Conservation (phyloP, 2,113 vertebrate genomes). For the Oryctolagus cuniculus region DNA sequence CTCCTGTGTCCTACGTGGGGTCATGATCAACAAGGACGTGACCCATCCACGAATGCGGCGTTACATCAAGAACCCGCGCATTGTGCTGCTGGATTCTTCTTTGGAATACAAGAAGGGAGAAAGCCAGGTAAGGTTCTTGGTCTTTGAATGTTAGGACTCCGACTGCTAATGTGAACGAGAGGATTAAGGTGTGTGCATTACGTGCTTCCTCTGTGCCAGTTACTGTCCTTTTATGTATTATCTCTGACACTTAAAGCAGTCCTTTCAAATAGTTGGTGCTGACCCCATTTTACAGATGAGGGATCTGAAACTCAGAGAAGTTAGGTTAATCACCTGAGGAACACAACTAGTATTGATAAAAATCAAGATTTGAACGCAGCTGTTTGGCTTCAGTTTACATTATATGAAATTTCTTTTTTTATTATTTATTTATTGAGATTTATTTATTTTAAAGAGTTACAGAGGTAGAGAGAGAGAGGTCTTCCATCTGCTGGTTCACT, state of each 20-base stretch:
- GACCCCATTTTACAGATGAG: not conserved
- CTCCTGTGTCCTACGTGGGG: constrained; percentile 93
- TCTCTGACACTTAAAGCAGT: not conserved
- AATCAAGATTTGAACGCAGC: not conserved
- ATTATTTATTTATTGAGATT: no score
- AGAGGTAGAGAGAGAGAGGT: no score
- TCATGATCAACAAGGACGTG: constrained; percentile 98
- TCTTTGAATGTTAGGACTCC: not conserved
- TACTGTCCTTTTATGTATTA: not conserved
- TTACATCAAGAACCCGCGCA: constrained; percentile 94
- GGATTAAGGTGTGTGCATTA: not conserved
- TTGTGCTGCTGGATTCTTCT: constrained; percentile 95
- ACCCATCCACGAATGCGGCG: constrained; percentile 96
- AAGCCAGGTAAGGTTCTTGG: constrained; percentile 92
- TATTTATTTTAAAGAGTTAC: no score
- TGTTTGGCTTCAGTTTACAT: not conserved
- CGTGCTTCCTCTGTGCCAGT: not conserved
- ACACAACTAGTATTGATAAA: not conserved
- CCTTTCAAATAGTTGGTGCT: not conserved
- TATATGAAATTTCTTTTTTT: no score
- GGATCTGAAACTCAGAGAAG: not conserved
- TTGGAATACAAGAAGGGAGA: constrained; percentile 99
- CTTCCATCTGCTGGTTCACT: no score
- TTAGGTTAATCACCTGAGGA: not conserved
- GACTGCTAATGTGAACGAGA: not conserved